These are phyloP conservation scores for Nezara viridula DNA, from an alignment of 2,888 invertebrate genomes.

Conservation along the genomic window DNA sequence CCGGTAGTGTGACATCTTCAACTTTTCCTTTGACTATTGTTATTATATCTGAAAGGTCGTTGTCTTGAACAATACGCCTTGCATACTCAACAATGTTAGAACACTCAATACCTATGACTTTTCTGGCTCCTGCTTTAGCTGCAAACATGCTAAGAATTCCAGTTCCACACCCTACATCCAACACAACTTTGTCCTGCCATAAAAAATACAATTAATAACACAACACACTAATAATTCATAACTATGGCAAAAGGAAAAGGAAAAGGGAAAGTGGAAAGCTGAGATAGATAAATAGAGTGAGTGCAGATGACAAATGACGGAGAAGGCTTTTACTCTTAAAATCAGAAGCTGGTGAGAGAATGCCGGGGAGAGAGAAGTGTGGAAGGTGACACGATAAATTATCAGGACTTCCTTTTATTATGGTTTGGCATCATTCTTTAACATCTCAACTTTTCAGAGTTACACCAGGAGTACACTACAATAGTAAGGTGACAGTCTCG, in stretches of 20 bases:
- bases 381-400: no score
- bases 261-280: no score
- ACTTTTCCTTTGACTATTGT: constrained; percentile 87
- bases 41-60: constrained; percentile 83
- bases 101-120: constrained; percentile 97
- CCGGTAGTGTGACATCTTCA: constrained; percentile 65
- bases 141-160: constrained; percentile 99
- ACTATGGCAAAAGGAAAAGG: not conserved
- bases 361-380: no score
- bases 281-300: no score
- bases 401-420: no score
- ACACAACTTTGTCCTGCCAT: constrained; percentile 79
- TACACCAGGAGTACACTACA: no score
- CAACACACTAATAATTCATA: not conserved
- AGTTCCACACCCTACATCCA: constrained; percentile 99
- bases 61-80: constrained; percentile 91
- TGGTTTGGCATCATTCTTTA: no score
- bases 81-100: constrained; percentile 99
- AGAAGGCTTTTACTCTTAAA: no score
- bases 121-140: constrained; percentile 96
- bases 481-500: no score
- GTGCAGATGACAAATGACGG: no score
- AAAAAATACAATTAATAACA: not conserved
- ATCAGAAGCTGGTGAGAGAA: no score
- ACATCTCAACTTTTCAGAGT: no score